phyloP scores from a whole-genome alignment of 2,113 vertebrate genomes.

The Oriolus oriolus region DNA sequence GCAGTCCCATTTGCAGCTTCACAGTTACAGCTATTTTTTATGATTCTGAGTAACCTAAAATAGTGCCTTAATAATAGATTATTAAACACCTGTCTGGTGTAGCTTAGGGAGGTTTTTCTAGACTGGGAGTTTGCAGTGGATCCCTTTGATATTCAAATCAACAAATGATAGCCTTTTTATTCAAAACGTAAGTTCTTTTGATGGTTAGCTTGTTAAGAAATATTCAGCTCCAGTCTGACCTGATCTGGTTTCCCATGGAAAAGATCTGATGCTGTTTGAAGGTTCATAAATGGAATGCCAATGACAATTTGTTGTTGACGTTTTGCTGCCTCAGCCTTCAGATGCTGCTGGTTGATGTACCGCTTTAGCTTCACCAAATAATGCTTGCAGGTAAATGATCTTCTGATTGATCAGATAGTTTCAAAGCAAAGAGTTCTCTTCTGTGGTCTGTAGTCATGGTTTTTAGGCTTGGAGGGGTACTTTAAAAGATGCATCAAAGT shows the following conservation, averaged over 20 bases:
- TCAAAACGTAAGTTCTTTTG: slow-evolving; percentile 84
- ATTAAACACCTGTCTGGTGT: slow-evolving; percentile 97
- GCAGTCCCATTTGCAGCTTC: slow-evolving; percentile 85
- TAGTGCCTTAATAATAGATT: slow-evolving; percentile 99
- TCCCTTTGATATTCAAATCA: slow-evolving; percentile 99
- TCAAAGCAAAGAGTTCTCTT: slow-evolving; percentile 79
- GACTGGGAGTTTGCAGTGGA: slow-evolving; percentile 84
- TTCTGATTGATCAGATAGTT: slow-evolving; percentile 83
- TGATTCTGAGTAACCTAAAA: slow-evolving; percentile 91
- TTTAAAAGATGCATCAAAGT: slow-evolving; percentile 86
- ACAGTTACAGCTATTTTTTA: slow-evolving; percentile 86
- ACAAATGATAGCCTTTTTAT: slow-evolving; percentile 90
- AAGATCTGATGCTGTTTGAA: slow-evolving; percentile 92
- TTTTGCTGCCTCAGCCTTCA: slow-evolving; percentile 79
- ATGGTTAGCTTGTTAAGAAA: slow-evolving; percentile 86
- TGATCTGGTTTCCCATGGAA: slow-evolving; percentile 83
- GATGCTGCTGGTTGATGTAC: slow-evolving; percentile 80
- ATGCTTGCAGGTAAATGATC: slow-evolving; percentile 90
- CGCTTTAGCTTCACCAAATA: slow-evolving; percentile 81
- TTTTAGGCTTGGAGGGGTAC: slow-evolving; percentile 81
- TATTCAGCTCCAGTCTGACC: slow-evolving; percentile 82
- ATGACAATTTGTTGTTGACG: slow-evolving; percentile 92
- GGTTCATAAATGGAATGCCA: slow-evolving; percentile 94
- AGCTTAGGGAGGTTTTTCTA: slow-evolving; percentile 88
- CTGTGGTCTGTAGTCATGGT: slow-evolving; percentile 76